phyloP scores from a whole-genome alignment of 2,113 vertebrate genomes.

The Apodemus sylvaticus region DNA sequence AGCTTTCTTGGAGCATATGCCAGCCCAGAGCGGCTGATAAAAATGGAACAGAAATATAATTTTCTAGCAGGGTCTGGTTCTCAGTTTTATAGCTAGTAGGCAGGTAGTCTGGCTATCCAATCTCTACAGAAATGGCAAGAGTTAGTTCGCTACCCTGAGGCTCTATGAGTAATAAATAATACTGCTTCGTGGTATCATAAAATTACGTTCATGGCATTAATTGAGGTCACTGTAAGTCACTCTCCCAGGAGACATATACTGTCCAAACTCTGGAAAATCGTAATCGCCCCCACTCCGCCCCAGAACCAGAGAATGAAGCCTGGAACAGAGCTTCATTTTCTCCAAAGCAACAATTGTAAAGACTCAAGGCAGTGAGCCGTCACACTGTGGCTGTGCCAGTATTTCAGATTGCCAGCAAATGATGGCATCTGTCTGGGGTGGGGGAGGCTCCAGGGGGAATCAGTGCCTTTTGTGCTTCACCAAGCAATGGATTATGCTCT shows the following conservation, averaged over 20 bases:
- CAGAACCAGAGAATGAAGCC: not conserved
- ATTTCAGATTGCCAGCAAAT: not conserved
- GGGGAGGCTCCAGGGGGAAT: not conserved
- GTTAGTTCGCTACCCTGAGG: not conserved
- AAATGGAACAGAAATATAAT: not conserved
- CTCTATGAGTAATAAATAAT: not conserved
- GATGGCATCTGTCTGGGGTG: not conserved
- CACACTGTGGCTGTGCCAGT: not conserved
- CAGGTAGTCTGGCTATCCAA: not conserved
- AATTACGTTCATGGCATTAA: not conserved
- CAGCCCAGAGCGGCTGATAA: not conserved
- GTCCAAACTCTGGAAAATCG: conserved; percentile 26
- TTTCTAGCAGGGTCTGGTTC: not conserved
- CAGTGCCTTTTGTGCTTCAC: not conserved
- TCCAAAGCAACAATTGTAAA: not conserved
- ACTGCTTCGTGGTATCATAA: not conserved
- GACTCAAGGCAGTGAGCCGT: not conserved
- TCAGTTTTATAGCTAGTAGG: not conserved
- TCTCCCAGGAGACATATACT: not conserved
- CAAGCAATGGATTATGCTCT: not conserved
- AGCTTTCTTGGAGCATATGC: not conserved
- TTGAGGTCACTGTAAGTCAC: not conserved
- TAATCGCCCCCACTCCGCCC: not conserved
- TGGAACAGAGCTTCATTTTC: not conserved
- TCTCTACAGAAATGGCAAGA: not conserved